These are phyloP conservation scores for Menura novaehollandiae DNA, from an alignment of 2,113 vertebrate genomes.

Conservation along the genomic window DNA sequence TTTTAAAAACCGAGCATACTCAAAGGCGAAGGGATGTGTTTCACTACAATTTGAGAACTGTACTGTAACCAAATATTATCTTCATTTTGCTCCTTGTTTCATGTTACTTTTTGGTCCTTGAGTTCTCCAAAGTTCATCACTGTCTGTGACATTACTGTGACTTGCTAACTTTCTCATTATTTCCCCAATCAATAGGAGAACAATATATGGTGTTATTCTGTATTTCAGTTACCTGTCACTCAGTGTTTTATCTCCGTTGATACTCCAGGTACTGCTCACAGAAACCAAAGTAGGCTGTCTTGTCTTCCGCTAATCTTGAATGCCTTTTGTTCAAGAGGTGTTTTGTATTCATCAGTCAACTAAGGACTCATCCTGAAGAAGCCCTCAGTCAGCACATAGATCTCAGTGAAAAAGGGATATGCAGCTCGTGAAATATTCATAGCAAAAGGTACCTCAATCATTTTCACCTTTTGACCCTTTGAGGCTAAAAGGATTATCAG, in stretches of 20 bases:
- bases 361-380: conserved; percentile 89
- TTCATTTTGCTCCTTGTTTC: conserved; percentile 89
- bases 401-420: conserved; percentile 82
- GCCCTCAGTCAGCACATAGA: conserved; percentile 83
- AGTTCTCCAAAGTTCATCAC: conserved; percentile 78
- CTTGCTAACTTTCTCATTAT: conserved; percentile 78
- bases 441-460: conserved; percentile 76
- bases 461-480: conserved; percentile 84
- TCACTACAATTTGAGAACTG: conserved; percentile 86
- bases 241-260: conserved; percentile 83
- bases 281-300: conserved; percentile 86
- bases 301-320: conserved; percentile 86
- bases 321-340: conserved; percentile 85
- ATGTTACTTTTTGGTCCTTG: conserved; percentile 88
- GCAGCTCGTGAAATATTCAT: conserved; percentile 86
- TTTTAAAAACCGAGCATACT: conserved; percentile 85
- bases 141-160: conserved; percentile 74
- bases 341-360: conserved; percentile 93
- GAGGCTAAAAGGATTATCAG: conserved; percentile 50
- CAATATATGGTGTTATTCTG: conserved; percentile 84
- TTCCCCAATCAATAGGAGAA: conserved; percentile 82
- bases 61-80: conserved; percentile 93
- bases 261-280: conserved; percentile 80
- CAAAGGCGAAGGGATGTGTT: conserved; percentile 85
- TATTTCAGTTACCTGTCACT: conserved; percentile 79